These are phyloP conservation scores for Rhinophrynus dorsalis DNA, from an alignment of 2,797 vertebrate species.

Conservation along the genomic window DNA sequence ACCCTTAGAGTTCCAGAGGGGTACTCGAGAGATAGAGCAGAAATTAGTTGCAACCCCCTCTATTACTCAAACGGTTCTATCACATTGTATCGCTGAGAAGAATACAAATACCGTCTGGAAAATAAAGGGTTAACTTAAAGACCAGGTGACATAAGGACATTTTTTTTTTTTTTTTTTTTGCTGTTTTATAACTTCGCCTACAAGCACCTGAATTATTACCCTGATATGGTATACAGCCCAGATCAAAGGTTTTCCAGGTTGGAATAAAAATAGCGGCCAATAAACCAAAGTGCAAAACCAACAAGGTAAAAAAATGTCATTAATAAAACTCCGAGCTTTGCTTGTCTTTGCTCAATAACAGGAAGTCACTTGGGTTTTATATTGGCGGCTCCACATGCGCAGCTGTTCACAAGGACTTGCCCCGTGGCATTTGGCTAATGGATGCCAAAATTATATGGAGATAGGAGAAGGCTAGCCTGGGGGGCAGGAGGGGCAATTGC, in stretches of 20 bases:
- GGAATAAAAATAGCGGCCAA: constrained; percentile 63
- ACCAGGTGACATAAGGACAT: constrained; percentile 50
- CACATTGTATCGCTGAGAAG: too few relatives aligned
- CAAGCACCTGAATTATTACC: constrained; percentile 51
- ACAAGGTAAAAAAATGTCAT: constrained; percentile 53
- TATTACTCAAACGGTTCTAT: too few relatives aligned
- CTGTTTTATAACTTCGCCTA: constrained; percentile 48
- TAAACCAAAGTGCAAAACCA: constrained; percentile 81
- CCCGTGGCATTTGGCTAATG: neutral
- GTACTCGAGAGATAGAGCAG: too few relatives aligned
- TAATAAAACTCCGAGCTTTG: constrained; percentile 50
- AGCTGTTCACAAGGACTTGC: constrained; percentile 52
- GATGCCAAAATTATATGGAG: neutral
- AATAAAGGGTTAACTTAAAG: constrained; percentile 25
- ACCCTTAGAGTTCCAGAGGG: too few relatives aligned
- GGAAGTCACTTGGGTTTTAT: constrained; percentile 62
- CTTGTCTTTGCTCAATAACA: constrained; percentile 57
- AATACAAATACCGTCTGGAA: too few relatives aligned
- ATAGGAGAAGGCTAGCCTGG: too few relatives aligned
- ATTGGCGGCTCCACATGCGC: constrained; percentile 38
- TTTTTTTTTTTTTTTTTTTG: constrained; percentile 52
- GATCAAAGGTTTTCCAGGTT: constrained; percentile 70
- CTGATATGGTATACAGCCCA: constrained; percentile 41
- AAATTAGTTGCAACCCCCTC: too few relatives aligned
- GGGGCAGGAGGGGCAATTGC: too few relatives aligned